A percentile compares a stretch with the other conserved stretches of the same genome.
phyloP scores from a whole-genome alignment of 2,888 invertebrate species.

The Trissoscelio sp. region DNA sequence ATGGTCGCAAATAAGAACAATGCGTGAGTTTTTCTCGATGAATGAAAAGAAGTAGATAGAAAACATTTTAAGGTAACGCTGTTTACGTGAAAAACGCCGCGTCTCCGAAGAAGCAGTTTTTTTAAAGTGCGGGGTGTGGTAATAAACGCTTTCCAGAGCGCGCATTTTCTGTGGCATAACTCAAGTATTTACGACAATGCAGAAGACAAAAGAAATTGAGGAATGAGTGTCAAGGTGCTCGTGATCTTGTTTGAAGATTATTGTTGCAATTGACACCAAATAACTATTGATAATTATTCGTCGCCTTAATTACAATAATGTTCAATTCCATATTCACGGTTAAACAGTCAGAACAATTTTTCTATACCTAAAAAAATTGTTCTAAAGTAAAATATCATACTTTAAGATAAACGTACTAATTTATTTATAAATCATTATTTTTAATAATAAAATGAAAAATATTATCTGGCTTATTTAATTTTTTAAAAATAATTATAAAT shows the following conservation, averaged over 20 bases:
- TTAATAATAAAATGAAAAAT: no score
- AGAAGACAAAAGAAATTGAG: slow-evolving; percentile 69
- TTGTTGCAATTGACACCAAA: slow-evolving; percentile 60
- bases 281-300: slow-evolving; percentile 43
- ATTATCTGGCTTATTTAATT: no score
- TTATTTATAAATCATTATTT: no score
- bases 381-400: no score
- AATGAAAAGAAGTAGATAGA: slow-evolving; percentile 32
- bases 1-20: slow-evolving; percentile 18
- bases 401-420: no score
- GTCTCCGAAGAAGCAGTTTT: slow-evolving; percentile 50
- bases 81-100: slow-evolving; percentile 37
- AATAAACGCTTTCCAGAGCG: slow-evolving; percentile 61
- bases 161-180: slow-evolving; percentile 68
- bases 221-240: slow-evolving; percentile 69
- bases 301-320: not conserved
- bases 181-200: slow-evolving; percentile 66
- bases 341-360: no score
- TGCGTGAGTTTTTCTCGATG: slow-evolving; percentile 21
- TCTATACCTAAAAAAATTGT: no score
- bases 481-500: no score
- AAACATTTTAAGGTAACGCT: slow-evolving; percentile 33
- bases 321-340: no score
- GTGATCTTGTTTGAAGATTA: slow-evolving; percentile 59
- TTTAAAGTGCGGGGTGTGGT: slow-evolving; percentile 57